These are phyloP conservation scores for Lasioglossum vierecki DNA, from an alignment of 2,888 invertebrate species.

Conservation along the genomic window DNA sequence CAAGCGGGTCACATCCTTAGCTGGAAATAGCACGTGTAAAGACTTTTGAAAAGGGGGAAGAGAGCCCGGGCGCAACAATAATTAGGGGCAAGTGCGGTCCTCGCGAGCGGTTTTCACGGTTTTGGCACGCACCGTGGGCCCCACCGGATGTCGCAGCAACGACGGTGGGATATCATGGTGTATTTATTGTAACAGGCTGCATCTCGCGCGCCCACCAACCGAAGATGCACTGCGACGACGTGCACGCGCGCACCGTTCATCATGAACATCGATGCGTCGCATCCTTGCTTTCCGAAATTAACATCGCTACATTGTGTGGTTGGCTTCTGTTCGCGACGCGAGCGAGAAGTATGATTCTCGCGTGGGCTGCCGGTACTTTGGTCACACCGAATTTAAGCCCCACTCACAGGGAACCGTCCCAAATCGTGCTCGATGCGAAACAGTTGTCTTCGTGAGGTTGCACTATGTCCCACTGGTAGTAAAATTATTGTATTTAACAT, in stretches of 20 bases:
- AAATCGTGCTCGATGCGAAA: neutral
- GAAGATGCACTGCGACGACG: conserved; percentile 40
- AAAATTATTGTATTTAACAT: no score
- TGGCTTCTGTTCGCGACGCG: conserved; percentile 1
- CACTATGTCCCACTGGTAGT: no score
- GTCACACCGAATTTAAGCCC: neutral
- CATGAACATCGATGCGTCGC: conserved; percentile 59
- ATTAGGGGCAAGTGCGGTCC: conserved; percentile 61
- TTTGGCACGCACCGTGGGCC: conserved; percentile 69
- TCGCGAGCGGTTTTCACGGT: conserved; percentile 42
- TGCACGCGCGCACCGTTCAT: conserved; percentile 62
- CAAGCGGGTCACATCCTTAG: conserved; percentile 62
- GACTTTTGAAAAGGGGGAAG: conserved; percentile 32
- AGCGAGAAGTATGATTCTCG: neutral
- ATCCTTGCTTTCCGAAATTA: conserved; percentile 62
- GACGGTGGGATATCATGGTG: conserved; percentile 19
- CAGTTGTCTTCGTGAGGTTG: neutral
- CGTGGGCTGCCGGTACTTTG: neutral
- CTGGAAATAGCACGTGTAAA: conserved; percentile 63
- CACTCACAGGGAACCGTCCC: neutral
- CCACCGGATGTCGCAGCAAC: conserved; percentile 67
- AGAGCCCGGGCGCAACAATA: conserved; percentile 47
- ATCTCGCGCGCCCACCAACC: conserved; percentile 36
- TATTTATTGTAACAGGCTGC: conserved; percentile 70
- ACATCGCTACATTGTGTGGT: conserved; percentile 60